Evolutionary conservation across 2,113 vertebrate species (phyloP).

Genomic region (Pseudopipra pipra): DNA sequence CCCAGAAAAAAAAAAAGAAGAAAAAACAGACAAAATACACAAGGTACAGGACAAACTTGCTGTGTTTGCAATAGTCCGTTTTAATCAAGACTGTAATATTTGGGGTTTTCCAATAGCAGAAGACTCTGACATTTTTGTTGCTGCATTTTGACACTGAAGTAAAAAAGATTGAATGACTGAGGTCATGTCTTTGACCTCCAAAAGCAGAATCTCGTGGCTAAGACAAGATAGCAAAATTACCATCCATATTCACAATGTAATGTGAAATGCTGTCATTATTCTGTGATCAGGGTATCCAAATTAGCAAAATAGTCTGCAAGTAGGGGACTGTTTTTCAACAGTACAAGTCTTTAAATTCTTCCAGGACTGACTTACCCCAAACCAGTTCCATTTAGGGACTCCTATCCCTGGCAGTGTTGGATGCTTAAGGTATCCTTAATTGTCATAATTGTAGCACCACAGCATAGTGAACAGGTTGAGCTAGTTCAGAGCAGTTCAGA

Average conservation of each 20-base stretch:
- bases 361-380: neutral
- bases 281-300: neutral
- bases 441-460: neutral
- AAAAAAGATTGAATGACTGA: neutral
- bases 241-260: neutral
- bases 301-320: neutral
- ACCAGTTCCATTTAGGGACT: neutral
- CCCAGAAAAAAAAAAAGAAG: no score
- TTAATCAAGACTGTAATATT: neutral
- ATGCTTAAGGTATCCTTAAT: neutral
- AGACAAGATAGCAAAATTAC: neutral
- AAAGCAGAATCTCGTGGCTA: neutral
- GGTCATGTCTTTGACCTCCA: neutral
- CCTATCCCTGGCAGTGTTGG: neutral
- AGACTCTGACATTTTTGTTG: neutral
- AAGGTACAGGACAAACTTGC: neutral
- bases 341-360: neutral
- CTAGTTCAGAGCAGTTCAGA: neutral
- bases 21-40: fast-evolving
- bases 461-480: neutral
- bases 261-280: neutral
- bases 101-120: neutral
- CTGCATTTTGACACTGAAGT: neutral
- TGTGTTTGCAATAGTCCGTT: neutral
- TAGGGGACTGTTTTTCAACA: neutral